A percentile compares a stretch with the other conserved stretches of the same genome.
phyloP scores from a whole-genome alignment of 2,888 invertebrate genomes.

The Leptopterna dolabrata region DNA sequence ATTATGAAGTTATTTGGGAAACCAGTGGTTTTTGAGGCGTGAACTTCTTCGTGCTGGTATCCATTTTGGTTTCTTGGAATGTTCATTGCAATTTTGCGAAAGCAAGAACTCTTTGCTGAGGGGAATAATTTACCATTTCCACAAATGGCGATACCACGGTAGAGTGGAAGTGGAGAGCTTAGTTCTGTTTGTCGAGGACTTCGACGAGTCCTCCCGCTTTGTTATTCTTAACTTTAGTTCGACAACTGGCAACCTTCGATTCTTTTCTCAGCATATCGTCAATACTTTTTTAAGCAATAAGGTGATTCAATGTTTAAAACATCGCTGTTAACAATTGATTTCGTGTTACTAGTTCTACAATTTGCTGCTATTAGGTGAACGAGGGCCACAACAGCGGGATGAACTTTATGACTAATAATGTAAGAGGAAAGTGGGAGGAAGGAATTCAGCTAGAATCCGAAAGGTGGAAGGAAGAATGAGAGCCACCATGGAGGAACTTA shows the following conservation, averaged over 20 bases:
- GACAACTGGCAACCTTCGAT: not conserved
- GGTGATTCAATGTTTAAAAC: not conserved
- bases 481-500: too few species aligned
- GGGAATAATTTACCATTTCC: not conserved
- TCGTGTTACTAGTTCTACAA: not conserved
- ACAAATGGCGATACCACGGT: not conserved
- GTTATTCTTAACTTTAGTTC: not conserved
- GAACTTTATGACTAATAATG: too few species aligned
- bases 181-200: not conserved
- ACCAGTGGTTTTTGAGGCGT: too few species aligned
- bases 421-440: too few species aligned
- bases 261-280: not conserved
- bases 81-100: not conserved
- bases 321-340: not conserved
- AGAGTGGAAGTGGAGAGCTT: not conserved
- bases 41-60: too few species aligned
- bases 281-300: not conserved
- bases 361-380: not conserved
- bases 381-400: too few species aligned
- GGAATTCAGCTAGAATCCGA: too few species aligned
- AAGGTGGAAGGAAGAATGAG: too few species aligned
- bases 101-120: too few species aligned
- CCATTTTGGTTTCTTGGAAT: not conserved
- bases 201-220: not conserved
- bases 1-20: too few species aligned